Evolutionary conservation across 2,888 invertebrate species (phyloP).

Genomic region (Nudaria mundana): DNA sequence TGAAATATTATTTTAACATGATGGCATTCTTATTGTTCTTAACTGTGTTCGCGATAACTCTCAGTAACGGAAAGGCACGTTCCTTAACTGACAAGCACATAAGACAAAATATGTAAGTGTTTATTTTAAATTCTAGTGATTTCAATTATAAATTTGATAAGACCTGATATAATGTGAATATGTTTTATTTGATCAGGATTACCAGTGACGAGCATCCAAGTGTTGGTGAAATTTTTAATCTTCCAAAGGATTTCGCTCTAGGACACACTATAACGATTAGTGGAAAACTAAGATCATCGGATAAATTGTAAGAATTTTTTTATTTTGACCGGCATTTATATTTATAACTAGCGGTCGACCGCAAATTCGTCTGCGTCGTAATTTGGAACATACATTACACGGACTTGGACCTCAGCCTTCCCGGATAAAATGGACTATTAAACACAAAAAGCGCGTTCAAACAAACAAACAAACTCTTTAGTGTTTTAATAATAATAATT

Average conservation of each 20-base stretch:
- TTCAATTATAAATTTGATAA: background rate
- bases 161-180: background rate
- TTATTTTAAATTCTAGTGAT: background rate
- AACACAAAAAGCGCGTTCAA: too few relatives aligned
- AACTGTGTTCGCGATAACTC: slow-evolving; percentile 34
- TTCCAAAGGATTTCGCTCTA: slow-evolving; percentile 23
- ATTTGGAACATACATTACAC: too few relatives aligned
- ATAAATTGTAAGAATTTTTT: slow-evolving; percentile 21
- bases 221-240: slow-evolving; percentile 4
- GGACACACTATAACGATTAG: slow-evolving; percentile 18
- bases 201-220: background rate
- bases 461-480: too few relatives aligned
- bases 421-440: too few relatives aligned
- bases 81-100: slow-evolving; percentile 17
- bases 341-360: too few relatives aligned
- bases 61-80: slow-evolving; percentile 35
- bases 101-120: slow-evolving; percentile 22
- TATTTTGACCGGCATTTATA: too few relatives aligned
- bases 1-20: slow-evolving; percentile 27
- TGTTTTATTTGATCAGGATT: background rate
- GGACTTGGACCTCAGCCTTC: too few relatives aligned
- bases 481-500: background rate
- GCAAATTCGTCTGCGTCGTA: too few relatives aligned
- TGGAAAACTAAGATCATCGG: slow-evolving; percentile 20
- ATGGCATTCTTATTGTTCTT: slow-evolving; percentile 35